A percentile compares a stretch with the other conserved stretches of the same genome.
Evolutionary conservation across 2,113 vertebrate genomes (phyloP).

Genomic region (Gallinago paraguaiae): DNA sequence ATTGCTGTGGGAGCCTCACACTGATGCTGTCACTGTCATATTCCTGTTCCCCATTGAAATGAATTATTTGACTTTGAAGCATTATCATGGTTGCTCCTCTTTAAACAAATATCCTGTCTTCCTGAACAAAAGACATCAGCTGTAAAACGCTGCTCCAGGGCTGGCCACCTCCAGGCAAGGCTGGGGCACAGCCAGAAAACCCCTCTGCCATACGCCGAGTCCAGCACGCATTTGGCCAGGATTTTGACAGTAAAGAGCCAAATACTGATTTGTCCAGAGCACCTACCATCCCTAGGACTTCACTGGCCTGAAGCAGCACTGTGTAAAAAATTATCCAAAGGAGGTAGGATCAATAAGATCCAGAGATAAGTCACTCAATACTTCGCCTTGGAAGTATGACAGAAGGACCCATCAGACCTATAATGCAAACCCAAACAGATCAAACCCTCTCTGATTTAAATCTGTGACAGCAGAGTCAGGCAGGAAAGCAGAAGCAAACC

Average conservation of each 20-base stretch:
- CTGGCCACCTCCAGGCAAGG: background rate
- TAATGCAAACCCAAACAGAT: background rate
- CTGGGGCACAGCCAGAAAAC: background rate
- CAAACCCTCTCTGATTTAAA: background rate
- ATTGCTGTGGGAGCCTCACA: background rate
- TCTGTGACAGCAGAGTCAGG: background rate
- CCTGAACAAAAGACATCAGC: background rate
- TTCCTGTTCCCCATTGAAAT: background rate
- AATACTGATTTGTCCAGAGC: background rate
- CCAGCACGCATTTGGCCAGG: background rate
- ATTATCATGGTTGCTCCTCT: background rate
- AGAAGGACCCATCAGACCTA: background rate
- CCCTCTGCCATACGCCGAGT: background rate
- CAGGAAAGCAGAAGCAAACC: background rate
- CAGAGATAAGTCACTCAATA: background rate
- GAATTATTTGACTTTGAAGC: conserved; percentile 20
- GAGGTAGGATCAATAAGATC: background rate
- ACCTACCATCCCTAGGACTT: background rate
- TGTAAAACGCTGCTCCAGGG: background rate
- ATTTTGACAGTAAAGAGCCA: background rate
- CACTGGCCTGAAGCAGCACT: background rate
- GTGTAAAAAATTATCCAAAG: background rate
- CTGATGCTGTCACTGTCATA: background rate
- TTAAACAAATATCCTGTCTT: background rate
- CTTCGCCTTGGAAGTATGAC: background rate